Base-by-base conservation (phyloP, 2,797 vertebrate genomes). In the Argya squamiceps region DNA sequence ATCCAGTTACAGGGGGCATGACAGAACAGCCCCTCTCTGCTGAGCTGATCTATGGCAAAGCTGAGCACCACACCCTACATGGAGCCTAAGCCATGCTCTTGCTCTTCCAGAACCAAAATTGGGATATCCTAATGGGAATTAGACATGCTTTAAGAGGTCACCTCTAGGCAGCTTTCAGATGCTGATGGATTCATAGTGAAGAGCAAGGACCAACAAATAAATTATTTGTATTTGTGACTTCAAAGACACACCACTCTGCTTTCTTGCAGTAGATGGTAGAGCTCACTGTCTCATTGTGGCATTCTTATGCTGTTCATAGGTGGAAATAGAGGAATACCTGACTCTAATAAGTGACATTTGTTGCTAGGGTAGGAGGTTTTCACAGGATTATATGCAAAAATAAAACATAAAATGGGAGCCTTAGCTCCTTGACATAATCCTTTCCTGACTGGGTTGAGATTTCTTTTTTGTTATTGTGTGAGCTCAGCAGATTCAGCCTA, bases 401-500 rank as follows among this genome's bases (percentile, higher is more conserved):
- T 77, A 74, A 84, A 91, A 65, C 23, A 81, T 34, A 34, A 85
- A 85, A 47, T 30, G 74, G 65, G 64, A 85, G 19, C 12, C 49
- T 67, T 67, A 81, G 37, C 41, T 90, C 60, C 49, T 49, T 92
- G 46, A 44, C 46, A 78, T 43, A 88, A 86, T 88, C 62, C 37
- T 88, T 84, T 75, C 58, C 73, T 92, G 62, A 65, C 2, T 1
- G 24, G 5, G 13, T 13, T 85, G 46, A 84, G 22, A 71, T 58
- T 82, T 79, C 16, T 53, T 60, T 75, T 75, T 80, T 37, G 15
- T 78, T 88, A 78, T 29, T 81, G n/a, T 10, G 4, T 73, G 55
- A 79, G 9, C 53, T 94, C 90, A 90, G 82, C 88, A 96, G 56
- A 76, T 80, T 89, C 64, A 74, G n/a, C 37, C 55, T 77, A 70